Evolutionary conservation across 2,113 vertebrate genomes (phyloP).

Genomic region (Ramphastos sulfuratus): DNA sequence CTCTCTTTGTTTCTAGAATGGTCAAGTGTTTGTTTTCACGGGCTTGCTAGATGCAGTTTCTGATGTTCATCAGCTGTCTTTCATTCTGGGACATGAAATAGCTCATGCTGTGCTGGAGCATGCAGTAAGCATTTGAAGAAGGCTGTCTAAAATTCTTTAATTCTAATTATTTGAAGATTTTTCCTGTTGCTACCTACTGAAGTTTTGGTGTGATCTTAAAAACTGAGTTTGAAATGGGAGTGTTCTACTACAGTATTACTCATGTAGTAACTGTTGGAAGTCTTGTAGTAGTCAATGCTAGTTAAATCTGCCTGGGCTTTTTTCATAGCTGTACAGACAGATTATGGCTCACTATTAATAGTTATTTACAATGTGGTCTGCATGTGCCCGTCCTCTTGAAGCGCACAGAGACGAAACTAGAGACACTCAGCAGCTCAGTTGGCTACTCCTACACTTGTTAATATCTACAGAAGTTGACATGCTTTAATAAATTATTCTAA

Average conservation of each 20-base stretch:
- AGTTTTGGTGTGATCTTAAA: neutral
- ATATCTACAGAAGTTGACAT: neutral
- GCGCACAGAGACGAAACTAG: neutral
- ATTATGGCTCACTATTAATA: neutral
- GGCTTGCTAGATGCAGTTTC: slow-evolving; percentile 86
- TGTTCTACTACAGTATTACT: neutral
- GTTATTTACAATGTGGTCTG: neutral
- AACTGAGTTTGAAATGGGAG: neutral
- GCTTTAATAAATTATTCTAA: neutral
- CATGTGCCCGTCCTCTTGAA: neutral
- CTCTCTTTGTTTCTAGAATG: slow-evolving; percentile 79
- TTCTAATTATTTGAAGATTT: neutral
- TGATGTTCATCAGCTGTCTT: slow-evolving; percentile 87
- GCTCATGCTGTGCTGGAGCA: slow-evolving; percentile 91
- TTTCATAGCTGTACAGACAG: neutral
- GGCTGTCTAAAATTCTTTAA: neutral
- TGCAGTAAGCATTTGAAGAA: slow-evolving; percentile 81
- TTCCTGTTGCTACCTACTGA: neutral
- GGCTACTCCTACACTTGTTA: neutral
- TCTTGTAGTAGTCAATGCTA: neutral
- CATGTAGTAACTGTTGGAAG: neutral
- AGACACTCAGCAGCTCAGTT: neutral
- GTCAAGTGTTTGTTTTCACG: slow-evolving; percentile 93
- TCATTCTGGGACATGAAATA: slow-evolving; percentile 94
- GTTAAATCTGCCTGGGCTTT: neutral